Evolutionary conservation across 2,888 invertebrate species (phyloP), one percentile per base, ranked within the genome.

Genomic region (Aphodius sticticus): DNA sequence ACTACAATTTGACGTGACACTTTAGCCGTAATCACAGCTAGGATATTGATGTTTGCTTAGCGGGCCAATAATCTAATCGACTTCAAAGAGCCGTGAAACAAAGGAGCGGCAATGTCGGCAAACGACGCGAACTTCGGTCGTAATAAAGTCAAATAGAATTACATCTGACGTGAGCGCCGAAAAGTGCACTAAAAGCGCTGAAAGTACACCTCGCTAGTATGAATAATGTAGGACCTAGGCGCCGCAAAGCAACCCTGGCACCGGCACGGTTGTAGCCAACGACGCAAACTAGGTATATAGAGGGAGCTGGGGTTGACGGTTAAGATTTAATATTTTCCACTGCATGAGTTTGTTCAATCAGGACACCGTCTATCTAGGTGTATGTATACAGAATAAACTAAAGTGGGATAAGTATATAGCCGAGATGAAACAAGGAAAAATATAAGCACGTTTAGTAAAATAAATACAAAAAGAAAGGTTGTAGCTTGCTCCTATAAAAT

Each of bases 151-250:
- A 53, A 53, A 53, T 53, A 7, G 53, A 53, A 53, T 53, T 53
- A 53, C 53, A 53, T 53, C 9, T 53, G 53, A 53, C 53, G 53
- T 12, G 53, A 53, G 53, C 53, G 53, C 53, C 53, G 53, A 53
- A 53, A 53, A 53, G 53, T 53, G 53, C 53, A 53, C 53, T 53
- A 53, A 53, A 53, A 53, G 53, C 53, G 12, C 53, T 53, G 53
- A 53, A 53, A 53, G 53, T 53, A 53, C 53, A 53, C 53, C 53
- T 53, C 53, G 53, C 53, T 53, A 53, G 53, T 53, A 53, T 53
- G 53, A 53, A 53, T 53, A 53, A 53, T 53, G 53, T 53, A 53
- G 12, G 53, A 12, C 53, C 53, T 53, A 26, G 1, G 53, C 7
- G 12, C 53, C 12, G 1, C 53, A 53, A 9, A 53, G 53, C 53